Conservation (phyloP, 2,113 vertebrate genomes). For the Callithrix jacchus region DNA sequence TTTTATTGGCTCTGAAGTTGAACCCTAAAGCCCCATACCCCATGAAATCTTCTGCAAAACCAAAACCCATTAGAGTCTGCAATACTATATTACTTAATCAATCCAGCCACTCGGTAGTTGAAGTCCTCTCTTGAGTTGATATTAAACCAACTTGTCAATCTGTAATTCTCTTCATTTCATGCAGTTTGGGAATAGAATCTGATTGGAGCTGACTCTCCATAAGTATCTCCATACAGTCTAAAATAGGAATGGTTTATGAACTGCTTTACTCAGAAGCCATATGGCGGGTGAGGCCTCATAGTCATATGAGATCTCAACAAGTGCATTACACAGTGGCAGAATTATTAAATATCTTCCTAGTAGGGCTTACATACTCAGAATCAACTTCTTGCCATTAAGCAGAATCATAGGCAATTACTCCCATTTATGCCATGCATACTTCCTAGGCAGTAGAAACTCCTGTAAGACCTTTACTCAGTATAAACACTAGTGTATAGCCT, state of each 20-base stretch:
- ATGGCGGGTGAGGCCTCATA: not conserved
- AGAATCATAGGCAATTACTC: not conserved
- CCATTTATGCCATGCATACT: not conserved
- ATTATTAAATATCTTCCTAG: not conserved
- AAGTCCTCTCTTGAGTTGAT: conserved; percentile 71
- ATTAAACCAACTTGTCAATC: conserved; percentile 86
- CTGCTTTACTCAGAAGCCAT: conserved; percentile 28
- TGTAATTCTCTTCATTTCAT: conserved; percentile 65
- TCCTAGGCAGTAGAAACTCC: not conserved
- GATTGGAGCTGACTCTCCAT: conserved; percentile 49
- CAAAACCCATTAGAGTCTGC: conserved; percentile 70
- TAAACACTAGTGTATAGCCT: not conserved
- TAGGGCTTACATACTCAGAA: not conserved
- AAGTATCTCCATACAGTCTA: conserved; percentile 53
- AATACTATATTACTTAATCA: conserved; percentile 81
- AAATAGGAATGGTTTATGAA: conserved; percentile 50
- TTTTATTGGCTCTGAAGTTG: conserved; percentile 66
- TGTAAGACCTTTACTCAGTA: not conserved
- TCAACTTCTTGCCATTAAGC: conserved; percentile 4
- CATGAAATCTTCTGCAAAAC: conserved; percentile 50
- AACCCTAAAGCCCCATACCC: conserved; percentile 67
- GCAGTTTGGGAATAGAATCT: conserved; percentile 30
- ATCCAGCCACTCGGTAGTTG: conserved; percentile 68
- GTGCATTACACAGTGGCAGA: not conserved
- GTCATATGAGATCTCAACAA: conserved; percentile 17